Evolutionary conservation across 2,113 vertebrate species (phyloP), one percentile per base, ranked within the genome.

Genomic region (Eira barbara): DNA sequence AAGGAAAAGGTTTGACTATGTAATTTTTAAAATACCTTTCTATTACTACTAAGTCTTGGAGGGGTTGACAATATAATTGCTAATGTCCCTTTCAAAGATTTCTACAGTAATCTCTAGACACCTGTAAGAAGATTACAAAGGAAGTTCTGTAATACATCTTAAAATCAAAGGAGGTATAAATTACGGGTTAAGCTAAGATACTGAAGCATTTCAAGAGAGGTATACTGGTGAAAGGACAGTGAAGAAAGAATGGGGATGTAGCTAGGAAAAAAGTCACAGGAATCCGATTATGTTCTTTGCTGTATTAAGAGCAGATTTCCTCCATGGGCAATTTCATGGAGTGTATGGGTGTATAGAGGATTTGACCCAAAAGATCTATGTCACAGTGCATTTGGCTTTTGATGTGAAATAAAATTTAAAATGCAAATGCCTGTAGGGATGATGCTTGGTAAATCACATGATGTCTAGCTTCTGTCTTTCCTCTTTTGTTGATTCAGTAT

Each of bases 11-110:
- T 47, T 96, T 92, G 67, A 63, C 76, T 90, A 13, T 83, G 49
- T 92, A 96, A 96, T 96, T 97, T 52, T 87, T 95, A 80, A 95
- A 79, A 47, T 79, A 21, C 14, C 83, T 97, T 95, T 96, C 27
- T 15, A 93, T 61, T 81, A 78, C 36, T 52, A 82, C 87, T 42
- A 89, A 93, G 20, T 95, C 73, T 81, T 96, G 10, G 42, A 96
- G 42, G 21, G 79, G 82, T 93, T 97, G 57, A 82, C 63, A 81
- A n/a, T 63, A 34, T 95, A 96, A 97, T 94, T 90, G 78, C 86
- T 87, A 91, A n/a, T 42, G 25, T 85, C 86, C 81, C 63, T 96
- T 95, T 96, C 82, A 81, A 91, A 86, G 82, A 7, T 96, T 93
- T 94, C 82, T 78, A 9, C 10, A 55, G 15, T 65, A 78, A 91